These are phyloP conservation scores for Nematolebias whitei DNA, from an alignment of 2,113 vertebrate species.

Conservation along the genomic window DNA sequence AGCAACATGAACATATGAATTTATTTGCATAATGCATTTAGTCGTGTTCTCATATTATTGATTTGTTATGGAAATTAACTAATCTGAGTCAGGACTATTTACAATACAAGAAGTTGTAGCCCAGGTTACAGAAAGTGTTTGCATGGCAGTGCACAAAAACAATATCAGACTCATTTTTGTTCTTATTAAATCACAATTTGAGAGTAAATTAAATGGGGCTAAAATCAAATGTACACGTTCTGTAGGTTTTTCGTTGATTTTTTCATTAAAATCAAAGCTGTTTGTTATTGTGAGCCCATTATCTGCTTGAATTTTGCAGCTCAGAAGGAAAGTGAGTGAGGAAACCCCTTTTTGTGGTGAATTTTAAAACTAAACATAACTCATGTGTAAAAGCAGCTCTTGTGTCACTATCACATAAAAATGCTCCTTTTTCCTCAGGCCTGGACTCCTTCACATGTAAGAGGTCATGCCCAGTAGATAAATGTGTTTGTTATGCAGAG, in stretches of 20 bases:
- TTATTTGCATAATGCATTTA: background rate
- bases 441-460: slow-evolving; percentile 7
- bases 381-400: background rate
- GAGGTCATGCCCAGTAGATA: slow-evolving; percentile 18
- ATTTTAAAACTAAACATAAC: background rate
- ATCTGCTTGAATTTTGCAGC: background rate
- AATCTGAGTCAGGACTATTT: no score
- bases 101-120: background rate
- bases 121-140: background rate
- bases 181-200: no score
- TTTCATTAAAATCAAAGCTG: background rate
- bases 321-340: background rate
- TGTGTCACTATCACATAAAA: background rate
- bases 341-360: background rate
- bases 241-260: background rate
- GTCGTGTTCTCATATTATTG: background rate
- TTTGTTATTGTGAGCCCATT: background rate
- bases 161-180: no score
- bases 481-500: slow-evolving; percentile 68
- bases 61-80: background rate
- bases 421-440: background rate
- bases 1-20: background rate
- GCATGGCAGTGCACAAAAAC: background rate
- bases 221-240: no score
- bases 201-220: no score